Conservation (phyloP, 2,797 vertebrate species). For the Acanthis flammea region DNA sequence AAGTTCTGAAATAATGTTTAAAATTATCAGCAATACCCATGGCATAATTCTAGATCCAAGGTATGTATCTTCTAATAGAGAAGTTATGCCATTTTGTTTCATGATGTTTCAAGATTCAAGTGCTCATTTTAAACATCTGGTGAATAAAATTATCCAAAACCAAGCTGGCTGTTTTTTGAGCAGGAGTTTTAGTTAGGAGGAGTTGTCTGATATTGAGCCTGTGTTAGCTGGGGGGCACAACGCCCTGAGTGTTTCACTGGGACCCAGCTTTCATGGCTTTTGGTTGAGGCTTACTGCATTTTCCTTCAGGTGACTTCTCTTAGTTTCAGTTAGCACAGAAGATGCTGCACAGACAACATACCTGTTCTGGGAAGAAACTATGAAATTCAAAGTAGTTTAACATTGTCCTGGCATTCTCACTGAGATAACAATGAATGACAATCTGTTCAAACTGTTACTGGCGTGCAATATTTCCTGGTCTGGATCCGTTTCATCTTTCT, state of each 20-base stretch:
- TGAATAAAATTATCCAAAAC: neutral
- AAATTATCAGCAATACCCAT: neutral
- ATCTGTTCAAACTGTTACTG: neutral
- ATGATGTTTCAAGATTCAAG: neutral
- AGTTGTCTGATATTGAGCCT: neutral
- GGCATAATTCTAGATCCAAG: neutral
- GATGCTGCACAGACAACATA: neutral
- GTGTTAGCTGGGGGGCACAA: neutral
- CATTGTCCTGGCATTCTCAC: neutral
- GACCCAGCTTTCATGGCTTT: neutral
- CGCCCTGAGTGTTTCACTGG: neutral
- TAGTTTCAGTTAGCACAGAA: neutral
- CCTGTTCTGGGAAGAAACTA: neutral
- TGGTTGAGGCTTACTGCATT: neutral
- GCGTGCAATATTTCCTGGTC: neutral
- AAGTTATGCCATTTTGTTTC: neutral
- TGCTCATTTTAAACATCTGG: neutral
- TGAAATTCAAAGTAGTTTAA: neutral
- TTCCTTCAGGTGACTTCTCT: neutral
- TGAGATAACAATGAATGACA: neutral
- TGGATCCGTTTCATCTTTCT: neutral
- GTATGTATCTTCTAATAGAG: neutral
- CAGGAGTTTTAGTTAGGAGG: neutral
- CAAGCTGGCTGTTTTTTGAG: neutral
- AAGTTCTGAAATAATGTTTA: neutral